Conservation (phyloP, 2,888 invertebrate species). For the Meliscaeva auricollis region DNA sequence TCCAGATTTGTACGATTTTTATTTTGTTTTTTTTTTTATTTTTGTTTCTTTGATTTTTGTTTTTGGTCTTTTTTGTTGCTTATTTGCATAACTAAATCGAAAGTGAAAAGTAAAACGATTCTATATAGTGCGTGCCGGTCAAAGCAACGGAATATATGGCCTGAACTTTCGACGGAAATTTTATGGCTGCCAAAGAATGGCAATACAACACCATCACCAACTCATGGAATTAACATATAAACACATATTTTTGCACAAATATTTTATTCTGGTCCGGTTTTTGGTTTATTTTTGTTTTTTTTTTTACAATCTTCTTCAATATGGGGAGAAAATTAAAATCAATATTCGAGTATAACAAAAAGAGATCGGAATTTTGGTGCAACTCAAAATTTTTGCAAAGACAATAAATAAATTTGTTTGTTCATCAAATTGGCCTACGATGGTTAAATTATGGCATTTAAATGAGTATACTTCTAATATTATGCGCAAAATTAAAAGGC, state of each 20-base stretch:
- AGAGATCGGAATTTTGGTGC: conserved; percentile 28
- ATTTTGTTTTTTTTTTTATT: conserved; percentile 18
- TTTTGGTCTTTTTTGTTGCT: conserved; percentile 25
- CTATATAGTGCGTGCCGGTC: conserved; percentile 40
- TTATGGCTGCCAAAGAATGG: conserved; percentile 8
- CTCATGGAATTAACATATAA: conserved; percentile 28
- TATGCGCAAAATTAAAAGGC: background rate
- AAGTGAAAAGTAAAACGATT: conserved; percentile 67
- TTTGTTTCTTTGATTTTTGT: conserved; percentile 8
- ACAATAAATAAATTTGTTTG: background rate
- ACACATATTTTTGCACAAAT: conserved; percentile 48
- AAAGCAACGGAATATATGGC: conserved; percentile 6
- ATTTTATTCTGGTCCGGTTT: conserved; percentile 49
- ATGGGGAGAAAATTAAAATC: conserved; percentile 54
- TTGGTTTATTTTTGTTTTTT: conserved; percentile 20
- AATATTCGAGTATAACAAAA: conserved; percentile 17
- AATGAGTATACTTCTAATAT: background rate
- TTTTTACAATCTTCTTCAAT: conserved; percentile 17
- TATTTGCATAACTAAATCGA: conserved; percentile 75
- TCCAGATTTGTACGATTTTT: conserved; percentile 23
- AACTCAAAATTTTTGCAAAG: conserved; percentile 2
- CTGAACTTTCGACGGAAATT: conserved; percentile 60
- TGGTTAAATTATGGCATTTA: conserved; percentile 9
- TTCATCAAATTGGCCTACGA: background rate
- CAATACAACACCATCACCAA: background rate